Conservation (phyloP, 1,140 invertebrate genomes). For the Chironomus striatipennis region DNA sequence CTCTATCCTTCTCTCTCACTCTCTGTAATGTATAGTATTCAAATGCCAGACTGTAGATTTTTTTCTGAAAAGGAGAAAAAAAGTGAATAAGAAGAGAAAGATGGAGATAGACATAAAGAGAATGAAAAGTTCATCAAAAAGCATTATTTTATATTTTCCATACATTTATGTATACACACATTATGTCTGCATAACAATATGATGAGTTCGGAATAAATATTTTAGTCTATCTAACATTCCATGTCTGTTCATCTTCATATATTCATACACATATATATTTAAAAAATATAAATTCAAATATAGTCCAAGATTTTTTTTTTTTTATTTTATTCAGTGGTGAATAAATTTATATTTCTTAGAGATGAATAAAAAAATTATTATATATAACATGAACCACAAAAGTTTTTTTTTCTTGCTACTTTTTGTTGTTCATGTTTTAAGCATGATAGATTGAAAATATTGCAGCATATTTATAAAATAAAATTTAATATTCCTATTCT, state of each 20-base stretch:
- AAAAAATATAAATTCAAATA: conserved; percentile 8
- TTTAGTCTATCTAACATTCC: conserved; percentile 1
- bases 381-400: no score
- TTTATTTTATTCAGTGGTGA: no score
- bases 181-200: conserved; percentile 14
- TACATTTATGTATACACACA: no score
- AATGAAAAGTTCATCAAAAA: conserved; percentile 14
- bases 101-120: not conserved
- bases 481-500: no score
- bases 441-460: no score
- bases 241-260: not conserved
- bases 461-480: no score
- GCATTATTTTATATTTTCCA: conserved; percentile 6
- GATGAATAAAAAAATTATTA: no score
- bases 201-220: conserved; percentile 13
- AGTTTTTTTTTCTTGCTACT: no score
- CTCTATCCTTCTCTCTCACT: not conserved
- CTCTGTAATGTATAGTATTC: not conserved
- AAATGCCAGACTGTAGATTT: conserved; percentile 1
- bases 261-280: not conserved
- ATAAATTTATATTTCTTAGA: no score
- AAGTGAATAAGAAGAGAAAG: not conserved
- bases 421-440: no score
- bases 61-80: not conserved
- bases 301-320: conserved; percentile 6